Conservation (phyloP, 2,113 vertebrate genomes). For the Nymphicus hollandicus region DNA sequence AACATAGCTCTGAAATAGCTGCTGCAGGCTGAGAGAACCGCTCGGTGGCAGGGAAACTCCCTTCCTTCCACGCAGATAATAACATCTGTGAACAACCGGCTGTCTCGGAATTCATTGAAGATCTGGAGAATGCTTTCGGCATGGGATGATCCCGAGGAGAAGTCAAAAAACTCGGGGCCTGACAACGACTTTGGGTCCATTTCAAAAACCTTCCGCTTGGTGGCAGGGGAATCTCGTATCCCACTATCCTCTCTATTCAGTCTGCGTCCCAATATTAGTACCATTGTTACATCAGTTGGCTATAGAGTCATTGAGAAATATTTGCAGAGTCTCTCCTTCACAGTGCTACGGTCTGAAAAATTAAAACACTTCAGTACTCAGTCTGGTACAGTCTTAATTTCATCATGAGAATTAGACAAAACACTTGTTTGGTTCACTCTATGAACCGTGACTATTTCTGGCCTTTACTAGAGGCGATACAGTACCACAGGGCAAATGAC, state of each 20-base stretch:
- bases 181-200: constrained; percentile 88
- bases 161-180: constrained; percentile 90
- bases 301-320: constrained; percentile 76
- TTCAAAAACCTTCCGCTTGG: constrained; percentile 97
- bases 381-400: background rate
- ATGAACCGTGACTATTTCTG: background rate
- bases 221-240: constrained; percentile 91
- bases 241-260: constrained; percentile 91
- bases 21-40: constrained; percentile 92
- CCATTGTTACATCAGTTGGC: constrained; percentile 88
- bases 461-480: background rate
- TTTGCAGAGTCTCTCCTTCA: constrained; percentile 36
- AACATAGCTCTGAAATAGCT: constrained; percentile 98
- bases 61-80: constrained; percentile 92
- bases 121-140: constrained; percentile 94
- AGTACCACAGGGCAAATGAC: background rate
- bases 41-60: constrained; percentile 93
- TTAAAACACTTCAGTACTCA: constrained; percentile 23
- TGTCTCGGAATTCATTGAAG: constrained; percentile 95
- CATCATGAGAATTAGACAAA: background rate
- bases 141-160: constrained; percentile 91
- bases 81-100: constrained; percentile 91
- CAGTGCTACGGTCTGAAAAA: constrained; percentile 44
- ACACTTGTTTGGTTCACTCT: background rate
- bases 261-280: constrained; percentile 95